Evolutionary conservation across 2,797 vertebrate genomes (phyloP).

Genomic region (Phrynocephalus forsythii): DNA sequence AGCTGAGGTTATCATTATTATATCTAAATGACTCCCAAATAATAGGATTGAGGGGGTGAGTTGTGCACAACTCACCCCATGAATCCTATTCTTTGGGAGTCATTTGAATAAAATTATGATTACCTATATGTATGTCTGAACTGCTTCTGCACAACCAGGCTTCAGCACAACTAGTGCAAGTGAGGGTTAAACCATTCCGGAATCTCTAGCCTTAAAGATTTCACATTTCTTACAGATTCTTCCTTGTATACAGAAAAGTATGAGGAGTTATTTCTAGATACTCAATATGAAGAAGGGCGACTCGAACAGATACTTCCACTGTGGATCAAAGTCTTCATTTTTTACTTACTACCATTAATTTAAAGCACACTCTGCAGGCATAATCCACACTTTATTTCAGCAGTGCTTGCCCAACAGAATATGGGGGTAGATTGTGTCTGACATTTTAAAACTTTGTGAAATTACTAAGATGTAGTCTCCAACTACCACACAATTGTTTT

Average conservation of each 20-base stretch:
- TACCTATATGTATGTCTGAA: neutral
- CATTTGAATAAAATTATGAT: no score
- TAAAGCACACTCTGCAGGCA: slow-evolving; percentile 48
- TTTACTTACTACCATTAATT: slow-evolving; percentile 45
- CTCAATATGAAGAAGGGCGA: slow-evolving; percentile 15
- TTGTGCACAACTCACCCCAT: neutral
- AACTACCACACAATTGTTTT: neutral
- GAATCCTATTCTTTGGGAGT: no score
- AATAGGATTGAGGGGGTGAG: slow-evolving; percentile 4
- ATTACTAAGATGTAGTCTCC: slow-evolving; percentile 15
- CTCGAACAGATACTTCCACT: slow-evolving; percentile 35
- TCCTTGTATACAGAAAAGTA: slow-evolving; percentile 2
- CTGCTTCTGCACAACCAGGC: neutral
- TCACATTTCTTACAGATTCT: slow-evolving; percentile 11
- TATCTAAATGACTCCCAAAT: slow-evolving; percentile 27
- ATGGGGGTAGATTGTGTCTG: slow-evolving; percentile 5
- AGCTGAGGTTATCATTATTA: neutral
- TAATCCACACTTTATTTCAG: slow-evolving; percentile 19
- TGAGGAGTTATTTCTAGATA: slow-evolving; percentile 9
- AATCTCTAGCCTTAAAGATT: slow-evolving; percentile 45
- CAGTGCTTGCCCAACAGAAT: neutral
- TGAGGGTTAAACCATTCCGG: slow-evolving; percentile 1
- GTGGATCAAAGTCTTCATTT: neutral
- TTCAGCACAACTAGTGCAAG: slow-evolving; percentile 20
- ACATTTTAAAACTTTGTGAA: slow-evolving; percentile 47